Evolutionary conservation across 2,113 vertebrate genomes (phyloP), one percentile per base, ranked within the genome.

Genomic region (Alexandromys fortis): DNA sequence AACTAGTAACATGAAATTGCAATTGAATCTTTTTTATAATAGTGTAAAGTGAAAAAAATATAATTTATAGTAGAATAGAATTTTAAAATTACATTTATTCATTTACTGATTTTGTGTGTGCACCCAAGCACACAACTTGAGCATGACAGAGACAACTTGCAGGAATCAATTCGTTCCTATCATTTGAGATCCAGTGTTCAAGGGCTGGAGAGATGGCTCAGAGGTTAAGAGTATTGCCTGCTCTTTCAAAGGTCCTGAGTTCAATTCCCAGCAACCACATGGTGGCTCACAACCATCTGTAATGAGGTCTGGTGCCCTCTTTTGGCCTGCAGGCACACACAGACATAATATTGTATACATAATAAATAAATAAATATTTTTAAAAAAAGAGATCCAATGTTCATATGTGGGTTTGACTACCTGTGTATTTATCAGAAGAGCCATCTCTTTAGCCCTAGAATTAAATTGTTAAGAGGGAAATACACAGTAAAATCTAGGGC

Each of bases 391-490:
- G 21, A 82, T 82, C 5, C 35, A 82, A 6, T 22, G 55, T 82
- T 38, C 21, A 61, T 38, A 82, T 55, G 58, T 82, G 35, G 35
- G 3, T 61, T 61, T 82, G 79, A 12, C 22, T 61, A 61, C 55
- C 4, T 82, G 35, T 82, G 35, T 7, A 28, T 65, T 85, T 85
- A 85, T 30, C 13, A 63, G 26, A 33, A 49, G 11, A 52, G 30
- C 12, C 47, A 87, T 70, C 21, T 68, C 21, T 24, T 68, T 24
- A 86, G n/a, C 47, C 86, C 49, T 73, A 68, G 81, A 79, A 65
- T 89, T 9, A 93, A 95, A 68, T 26, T 73, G 72, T 30, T 65
- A 85, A 79, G 88, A 79, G 85, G 45, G 86, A 94, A 88, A 90
- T 11, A 52, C 7, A 76, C n/a, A 76, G n/a, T 28, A 83, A 45